Evolutionary conservation across 2,888 invertebrate genomes (phyloP).

Genomic region (Sinotaia quadrata): DNA sequence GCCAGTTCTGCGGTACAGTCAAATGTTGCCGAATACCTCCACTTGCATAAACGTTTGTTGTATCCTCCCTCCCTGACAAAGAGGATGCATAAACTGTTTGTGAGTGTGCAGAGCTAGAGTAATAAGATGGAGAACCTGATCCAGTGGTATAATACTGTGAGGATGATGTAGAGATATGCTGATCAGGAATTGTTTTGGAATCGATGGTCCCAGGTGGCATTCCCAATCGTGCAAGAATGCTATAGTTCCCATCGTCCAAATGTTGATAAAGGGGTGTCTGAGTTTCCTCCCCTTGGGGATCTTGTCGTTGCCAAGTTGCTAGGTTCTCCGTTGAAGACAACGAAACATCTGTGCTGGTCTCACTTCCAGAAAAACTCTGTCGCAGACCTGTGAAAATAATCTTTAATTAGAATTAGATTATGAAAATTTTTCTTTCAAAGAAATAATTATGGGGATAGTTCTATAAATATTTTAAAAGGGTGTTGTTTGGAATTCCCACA

Average conservation of each 20-base stretch:
- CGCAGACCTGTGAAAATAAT: conserved; percentile 76
- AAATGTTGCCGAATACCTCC: background rate
- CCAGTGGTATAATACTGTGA: conserved; percentile 6
- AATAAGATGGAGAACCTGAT: conserved; percentile 11
- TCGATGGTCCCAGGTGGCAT: conserved; percentile 50
- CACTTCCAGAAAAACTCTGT: conserved; percentile 87
- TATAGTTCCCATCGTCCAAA: conserved; percentile 68
- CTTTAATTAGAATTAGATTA: no score
- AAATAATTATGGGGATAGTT: no score
- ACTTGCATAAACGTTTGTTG: background rate
- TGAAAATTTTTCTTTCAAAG: no score
- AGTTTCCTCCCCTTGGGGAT: conserved; percentile 90
- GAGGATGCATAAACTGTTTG: conserved; percentile 21
- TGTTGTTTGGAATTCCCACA: no score
- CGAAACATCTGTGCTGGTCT: conserved; percentile 84
- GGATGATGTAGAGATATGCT: background rate
- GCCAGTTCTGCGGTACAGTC: conserved; percentile 22
- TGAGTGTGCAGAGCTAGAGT: conserved; percentile 6
- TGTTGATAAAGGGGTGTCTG: conserved; percentile 41
- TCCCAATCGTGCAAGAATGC: conserved; percentile 63
- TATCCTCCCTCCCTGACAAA: background rate
- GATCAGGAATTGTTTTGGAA: conserved; percentile 1
- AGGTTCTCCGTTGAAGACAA: conserved; percentile 89
- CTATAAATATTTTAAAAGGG: no score
- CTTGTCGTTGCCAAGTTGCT: conserved; percentile 79